Conservation (phyloP, 2,797 vertebrate species). For the Schizothorax lantsangensis region DNA sequence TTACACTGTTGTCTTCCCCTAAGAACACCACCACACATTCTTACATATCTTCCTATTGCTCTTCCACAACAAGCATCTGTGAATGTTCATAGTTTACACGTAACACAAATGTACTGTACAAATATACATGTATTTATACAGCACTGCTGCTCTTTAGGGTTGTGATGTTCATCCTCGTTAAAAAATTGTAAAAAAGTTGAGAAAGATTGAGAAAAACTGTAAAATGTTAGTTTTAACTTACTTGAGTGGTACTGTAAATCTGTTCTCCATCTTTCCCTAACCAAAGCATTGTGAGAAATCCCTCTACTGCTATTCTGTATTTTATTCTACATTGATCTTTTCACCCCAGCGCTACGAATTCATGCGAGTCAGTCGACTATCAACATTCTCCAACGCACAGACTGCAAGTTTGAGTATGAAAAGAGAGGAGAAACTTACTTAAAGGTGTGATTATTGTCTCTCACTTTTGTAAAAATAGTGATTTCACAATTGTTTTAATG, state of each 20-base stretch:
- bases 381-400: conserved; percentile 89
- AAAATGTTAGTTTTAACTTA: not conserved
- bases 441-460: conserved; percentile 79
- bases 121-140: no score
- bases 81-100: not conserved
- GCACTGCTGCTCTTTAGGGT: no score
- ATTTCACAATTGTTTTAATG: not conserved
- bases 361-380: conserved; percentile 91
- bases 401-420: conserved; percentile 90
- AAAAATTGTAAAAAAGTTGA: no score
- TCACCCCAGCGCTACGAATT: conserved; percentile 86
- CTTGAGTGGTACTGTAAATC: not conserved
- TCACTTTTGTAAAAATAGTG: not conserved
- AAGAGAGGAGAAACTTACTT: conserved; percentile 89
- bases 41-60: no score
- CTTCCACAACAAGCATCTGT: no score
- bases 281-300: not conserved
- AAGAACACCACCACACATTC: no score
- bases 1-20: no score
- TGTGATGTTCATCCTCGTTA: no score
- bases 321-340: not conserved
- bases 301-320: not conserved
- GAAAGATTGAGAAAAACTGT: no score
- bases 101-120: not conserved
- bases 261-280: not conserved